phyloP scores from a whole-genome alignment of 1,140 invertebrate genomes.

The Drusus annulatus region DNA sequence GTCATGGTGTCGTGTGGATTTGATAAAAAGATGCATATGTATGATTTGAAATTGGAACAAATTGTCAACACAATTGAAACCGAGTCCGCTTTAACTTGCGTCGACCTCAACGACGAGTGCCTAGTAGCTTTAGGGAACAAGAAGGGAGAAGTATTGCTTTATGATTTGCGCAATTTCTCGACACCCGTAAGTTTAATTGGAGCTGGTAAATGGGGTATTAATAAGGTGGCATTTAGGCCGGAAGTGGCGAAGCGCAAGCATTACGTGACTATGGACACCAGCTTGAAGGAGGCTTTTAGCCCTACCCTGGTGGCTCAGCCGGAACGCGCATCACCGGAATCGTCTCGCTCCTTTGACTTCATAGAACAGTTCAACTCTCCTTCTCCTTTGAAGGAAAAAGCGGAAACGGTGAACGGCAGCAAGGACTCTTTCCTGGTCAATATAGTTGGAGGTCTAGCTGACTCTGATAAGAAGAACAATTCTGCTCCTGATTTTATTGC shows the following conservation, averaged over 20 bases:
- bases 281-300: constrained; percentile 62
- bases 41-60: constrained; percentile 67
- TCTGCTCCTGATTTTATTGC: constrained; percentile 13
- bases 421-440: constrained; percentile 52
- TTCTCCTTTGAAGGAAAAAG: constrained; percentile 12
- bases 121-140: constrained; percentile 67
- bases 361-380: constrained; percentile 50
- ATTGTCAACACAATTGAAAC: constrained; percentile 67
- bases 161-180: constrained; percentile 67
- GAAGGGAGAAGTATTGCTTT: constrained; percentile 65
- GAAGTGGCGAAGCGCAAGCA: constrained; percentile 60
- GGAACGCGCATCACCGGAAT: constrained; percentile 38
- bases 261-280: constrained; percentile 63
- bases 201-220: constrained; percentile 65
- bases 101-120: constrained; percentile 66
- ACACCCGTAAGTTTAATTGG: constrained; percentile 64
- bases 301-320: constrained; percentile 3
- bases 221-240: constrained; percentile 66
- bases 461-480: constrained; percentile 10
- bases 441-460: constrained; percentile 38
- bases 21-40: constrained; percentile 68
- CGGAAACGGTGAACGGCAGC: constrained; percentile 27
- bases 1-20: constrained; percentile 67
- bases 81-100: constrained; percentile 64
- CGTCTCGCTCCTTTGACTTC: constrained; percentile 42